These are phyloP conservation scores for Cossypha caffra DNA, from an alignment of 2,797 vertebrate genomes.

Conservation along the genomic window DNA sequence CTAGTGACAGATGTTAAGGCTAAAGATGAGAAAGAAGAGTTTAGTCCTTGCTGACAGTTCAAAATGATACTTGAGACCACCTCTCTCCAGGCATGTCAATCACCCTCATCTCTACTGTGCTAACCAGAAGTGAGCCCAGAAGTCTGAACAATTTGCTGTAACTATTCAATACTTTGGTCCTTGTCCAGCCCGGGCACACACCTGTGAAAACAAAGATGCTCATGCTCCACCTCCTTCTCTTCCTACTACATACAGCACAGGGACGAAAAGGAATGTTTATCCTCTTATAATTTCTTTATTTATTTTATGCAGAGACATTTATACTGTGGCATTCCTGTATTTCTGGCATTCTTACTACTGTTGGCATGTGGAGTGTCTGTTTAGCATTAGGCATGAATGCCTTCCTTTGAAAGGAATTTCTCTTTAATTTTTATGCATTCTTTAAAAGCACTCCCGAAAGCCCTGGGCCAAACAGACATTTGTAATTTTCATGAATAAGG, in stretches of 20 bases:
- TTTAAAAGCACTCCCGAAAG: not conserved
- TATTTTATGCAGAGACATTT: not conserved
- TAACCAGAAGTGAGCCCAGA: not conserved
- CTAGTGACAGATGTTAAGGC: not conserved
- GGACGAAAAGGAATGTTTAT: not conserved
- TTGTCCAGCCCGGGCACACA: not conserved
- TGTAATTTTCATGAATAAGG: conserved; percentile 8
- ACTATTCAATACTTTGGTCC: not conserved
- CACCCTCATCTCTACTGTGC: not conserved
- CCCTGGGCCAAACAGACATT: not conserved
- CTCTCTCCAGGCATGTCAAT: not conserved
- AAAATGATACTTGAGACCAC: not conserved
- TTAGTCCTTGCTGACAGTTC: not conserved
- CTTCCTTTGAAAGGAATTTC: conserved; percentile 12
- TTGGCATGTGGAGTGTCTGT: not conserved
- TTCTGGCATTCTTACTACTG: not conserved
- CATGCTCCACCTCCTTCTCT: not conserved
- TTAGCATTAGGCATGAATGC: conserved; percentile 28
- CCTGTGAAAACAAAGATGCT: not conserved
- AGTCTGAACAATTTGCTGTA: not conserved
- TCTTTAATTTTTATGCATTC: not conserved
- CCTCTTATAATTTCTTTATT: not conserved
- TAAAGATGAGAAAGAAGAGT: not conserved
- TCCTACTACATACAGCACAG: not conserved
- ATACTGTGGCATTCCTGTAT: not conserved